phyloP scores from a whole-genome alignment of 2,888 invertebrate genomes.

The Apotomis betuletana region DNA sequence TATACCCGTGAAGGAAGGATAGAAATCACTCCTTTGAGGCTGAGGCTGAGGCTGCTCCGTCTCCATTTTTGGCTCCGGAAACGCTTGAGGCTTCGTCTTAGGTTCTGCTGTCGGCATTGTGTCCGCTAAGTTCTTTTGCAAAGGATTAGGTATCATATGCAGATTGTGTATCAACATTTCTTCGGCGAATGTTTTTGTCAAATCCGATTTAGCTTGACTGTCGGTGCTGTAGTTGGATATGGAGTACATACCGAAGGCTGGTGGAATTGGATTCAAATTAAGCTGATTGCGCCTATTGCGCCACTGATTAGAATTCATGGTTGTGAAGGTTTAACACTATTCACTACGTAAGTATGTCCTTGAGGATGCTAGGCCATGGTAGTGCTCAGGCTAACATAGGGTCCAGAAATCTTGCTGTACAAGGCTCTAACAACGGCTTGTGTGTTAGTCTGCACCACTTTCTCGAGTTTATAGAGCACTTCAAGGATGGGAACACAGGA shows the following conservation, averaged over 20 bases:
- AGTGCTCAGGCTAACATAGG: slow-evolving; percentile 60
- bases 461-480: slow-evolving; percentile 55
- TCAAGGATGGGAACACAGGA: slow-evolving; percentile 55
- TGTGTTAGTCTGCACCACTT: slow-evolving; percentile 61
- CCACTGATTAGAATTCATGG: slow-evolving; percentile 68
- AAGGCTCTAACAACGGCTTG: slow-evolving; percentile 66
- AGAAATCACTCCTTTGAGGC: slow-evolving; percentile 47
- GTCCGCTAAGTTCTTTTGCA: slow-evolving; percentile 75
- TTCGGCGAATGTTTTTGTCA: slow-evolving; percentile 61
- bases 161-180: slow-evolving; percentile 63
- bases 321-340: slow-evolving; percentile 52
- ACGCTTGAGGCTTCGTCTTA: slow-evolving; percentile 40
- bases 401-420: slow-evolving; percentile 49
- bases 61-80: slow-evolving; percentile 39
- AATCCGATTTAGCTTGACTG: slow-evolving; percentile 54
- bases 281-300: slow-evolving; percentile 61
- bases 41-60: slow-evolving; percentile 48
- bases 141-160: slow-evolving; percentile 66
- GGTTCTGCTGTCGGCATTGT: slow-evolving; percentile 56
- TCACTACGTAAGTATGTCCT: slow-evolving; percentile 51
- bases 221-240: slow-evolving; percentile 66
- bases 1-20: slow-evolving; percentile 60
- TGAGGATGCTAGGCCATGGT: slow-evolving; percentile 64
- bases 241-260: slow-evolving; percentile 58
- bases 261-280: slow-evolving; percentile 47